Conservation (phyloP, 2,113 vertebrate genomes). For the Prunella fulvescens region DNA sequence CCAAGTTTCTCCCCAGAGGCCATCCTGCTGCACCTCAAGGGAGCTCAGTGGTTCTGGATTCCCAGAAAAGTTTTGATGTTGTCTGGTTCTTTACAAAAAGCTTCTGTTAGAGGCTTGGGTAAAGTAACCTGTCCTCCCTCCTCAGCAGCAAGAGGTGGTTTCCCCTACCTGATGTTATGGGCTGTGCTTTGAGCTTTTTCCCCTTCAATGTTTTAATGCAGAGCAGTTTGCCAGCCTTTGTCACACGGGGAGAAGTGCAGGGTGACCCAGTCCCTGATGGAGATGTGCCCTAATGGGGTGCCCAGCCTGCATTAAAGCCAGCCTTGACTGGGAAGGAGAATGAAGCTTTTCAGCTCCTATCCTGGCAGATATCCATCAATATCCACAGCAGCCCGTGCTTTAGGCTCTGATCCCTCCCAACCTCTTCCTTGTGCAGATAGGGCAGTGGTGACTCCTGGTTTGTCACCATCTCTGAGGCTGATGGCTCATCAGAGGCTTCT, state of each 20-base stretch:
- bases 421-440: rapidly evolving
- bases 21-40: background rate
- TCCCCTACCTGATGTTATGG: background rate
- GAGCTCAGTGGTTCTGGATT: background rate
- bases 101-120: background rate
- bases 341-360: background rate
- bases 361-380: background rate
- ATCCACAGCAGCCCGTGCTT: rapidly evolving
- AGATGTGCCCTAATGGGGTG: background rate
- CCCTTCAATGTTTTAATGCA: background rate
- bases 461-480: background rate
- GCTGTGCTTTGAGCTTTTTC: background rate
- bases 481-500: background rate
- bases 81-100: background rate
- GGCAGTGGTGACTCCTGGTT: background rate
- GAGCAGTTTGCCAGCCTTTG: background rate
- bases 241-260: background rate
- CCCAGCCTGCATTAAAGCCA: background rate
- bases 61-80: background rate
- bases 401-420: background rate
- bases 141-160: background rate
- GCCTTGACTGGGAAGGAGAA: background rate
- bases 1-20: background rate
- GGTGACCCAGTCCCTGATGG: background rate
- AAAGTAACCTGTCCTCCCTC: background rate